A percentile compares a stretch with the other conserved stretches of the same genome.
These are phyloP conservation scores for Metopolophium dirhodum DNA, from an alignment of 1,140 invertebrate species.

Conservation along the genomic window DNA sequence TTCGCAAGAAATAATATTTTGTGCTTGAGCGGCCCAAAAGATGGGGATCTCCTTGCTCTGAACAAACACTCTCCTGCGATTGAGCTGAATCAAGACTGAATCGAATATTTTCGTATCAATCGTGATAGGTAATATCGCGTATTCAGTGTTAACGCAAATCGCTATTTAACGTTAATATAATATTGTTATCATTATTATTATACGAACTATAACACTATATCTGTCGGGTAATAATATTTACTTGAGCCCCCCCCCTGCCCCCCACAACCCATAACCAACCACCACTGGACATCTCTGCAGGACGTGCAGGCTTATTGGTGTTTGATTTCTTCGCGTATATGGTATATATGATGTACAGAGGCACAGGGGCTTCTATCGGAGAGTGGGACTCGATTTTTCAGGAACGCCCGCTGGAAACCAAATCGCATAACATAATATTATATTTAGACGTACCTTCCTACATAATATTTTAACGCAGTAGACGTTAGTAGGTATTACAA, in stretches of 20 bases:
- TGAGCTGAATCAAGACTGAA: background rate
- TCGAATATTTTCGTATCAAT: background rate
- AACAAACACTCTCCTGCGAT: background rate
- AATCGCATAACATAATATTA: background rate
- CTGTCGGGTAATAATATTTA: background rate
- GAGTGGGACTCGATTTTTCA: background rate
- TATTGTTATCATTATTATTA: background rate
- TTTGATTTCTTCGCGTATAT: background rate
- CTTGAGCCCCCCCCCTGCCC: no score
- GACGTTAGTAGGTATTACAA: background rate
- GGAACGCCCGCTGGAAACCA: background rate
- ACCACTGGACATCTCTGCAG: background rate
- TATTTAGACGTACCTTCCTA: no score
- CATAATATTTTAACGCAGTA: background rate
- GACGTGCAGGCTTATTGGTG: background rate
- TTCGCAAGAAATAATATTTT: background rate
- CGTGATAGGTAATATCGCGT: background rate
- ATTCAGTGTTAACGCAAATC: background rate
- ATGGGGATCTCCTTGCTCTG: background rate
- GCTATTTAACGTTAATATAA: background rate
- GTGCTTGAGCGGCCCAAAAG: background rate
- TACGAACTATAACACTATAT: background rate
- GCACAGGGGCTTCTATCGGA: no score
- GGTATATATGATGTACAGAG: no score
- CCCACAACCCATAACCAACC: background rate